Base-by-base conservation (phyloP, 2,113 vertebrate genomes). In the Charadrius vociferus region DNA sequence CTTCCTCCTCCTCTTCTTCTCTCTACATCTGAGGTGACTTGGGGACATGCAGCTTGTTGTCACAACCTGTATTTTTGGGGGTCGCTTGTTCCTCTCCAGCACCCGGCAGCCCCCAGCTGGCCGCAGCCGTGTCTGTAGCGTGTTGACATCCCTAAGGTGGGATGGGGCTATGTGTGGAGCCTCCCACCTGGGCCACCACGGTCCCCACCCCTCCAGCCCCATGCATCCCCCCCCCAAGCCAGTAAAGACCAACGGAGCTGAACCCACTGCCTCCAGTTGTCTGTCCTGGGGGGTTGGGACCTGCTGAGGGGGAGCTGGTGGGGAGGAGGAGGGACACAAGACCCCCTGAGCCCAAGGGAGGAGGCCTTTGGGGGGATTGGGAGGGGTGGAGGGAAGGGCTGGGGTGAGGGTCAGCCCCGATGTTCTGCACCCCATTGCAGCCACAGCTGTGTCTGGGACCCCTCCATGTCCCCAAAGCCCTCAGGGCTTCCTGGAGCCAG, bases 231-330 rank as follows among this genome's bases (percentile, higher is more conserved):
- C 81, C 74, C 84, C 70, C 18, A 32, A 89, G 81, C 81, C 94
- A 95, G 88, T 94, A 97, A 96, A 97, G 81, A 87, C 66, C 85
- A 88, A 52, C 0, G 0, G 96, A 96, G 89, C 86, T 39, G 58
- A 95, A 19, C 50, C 66, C 32, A 9, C 37, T 8, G 1, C 0
- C 15, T 87, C 77, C 71, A 39, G 0, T 75, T 1, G 0, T 95
- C 49, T 93, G 59, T 95, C 16, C 43, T 21, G 30, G 47, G 43
- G 23, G 39, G 5, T 8, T 41, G 49, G 56, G 41, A 63, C 49
- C 21, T 63, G n/a, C 63, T 2, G 5, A 49, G 36, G 41, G 49
- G n/a, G 16, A 56, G 20, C 36, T 6, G 3, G 30, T 2, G 30
- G 26, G 0, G 11, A 50, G 29, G 16, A 26, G 29, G 37, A 12